A percentile compares a stretch with the other conserved stretches of the same genome.
phyloP scores from a whole-genome alignment of 2,797 vertebrate genomes.

The Falco rusticolus region DNA sequence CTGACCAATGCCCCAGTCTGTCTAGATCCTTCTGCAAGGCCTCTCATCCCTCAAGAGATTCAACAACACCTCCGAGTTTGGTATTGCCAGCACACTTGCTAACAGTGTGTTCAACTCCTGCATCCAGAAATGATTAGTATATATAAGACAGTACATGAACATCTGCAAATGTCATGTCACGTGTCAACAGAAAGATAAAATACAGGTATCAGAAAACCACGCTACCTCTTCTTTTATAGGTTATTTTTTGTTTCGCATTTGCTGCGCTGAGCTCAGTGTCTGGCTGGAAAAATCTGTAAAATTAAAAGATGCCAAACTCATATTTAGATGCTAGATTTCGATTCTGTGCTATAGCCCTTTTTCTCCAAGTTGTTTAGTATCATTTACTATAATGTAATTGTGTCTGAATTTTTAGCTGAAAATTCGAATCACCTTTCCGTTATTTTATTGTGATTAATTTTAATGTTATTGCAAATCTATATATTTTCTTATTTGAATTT shows the following conservation, averaged over 20 bases:
- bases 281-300: not conserved
- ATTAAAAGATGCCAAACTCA: not conserved
- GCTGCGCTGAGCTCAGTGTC: not conserved
- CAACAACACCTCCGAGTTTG: not conserved
- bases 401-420: not conserved
- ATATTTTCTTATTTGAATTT: not conserved
- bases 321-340: not conserved
- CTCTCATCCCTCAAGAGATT: too few relatives aligned
- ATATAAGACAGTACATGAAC: not conserved
- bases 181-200: not conserved
- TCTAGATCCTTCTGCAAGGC: too few relatives aligned
- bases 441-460: not conserved
- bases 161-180: not conserved
- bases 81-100: not conserved
- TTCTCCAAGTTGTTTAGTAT: fast-evolving
- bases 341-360: not conserved
- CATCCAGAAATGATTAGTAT: not conserved
- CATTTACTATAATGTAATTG: not conserved
- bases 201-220: not conserved
- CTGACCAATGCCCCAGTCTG: too few relatives aligned
- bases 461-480: not conserved
- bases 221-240: not conserved
- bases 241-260: not conserved
- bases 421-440: not conserved
- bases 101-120: not conserved